These are phyloP conservation scores for Drosophila acutilabella DNA, from an alignment of 2,888 invertebrate genomes.

Conservation along the genomic window DNA sequence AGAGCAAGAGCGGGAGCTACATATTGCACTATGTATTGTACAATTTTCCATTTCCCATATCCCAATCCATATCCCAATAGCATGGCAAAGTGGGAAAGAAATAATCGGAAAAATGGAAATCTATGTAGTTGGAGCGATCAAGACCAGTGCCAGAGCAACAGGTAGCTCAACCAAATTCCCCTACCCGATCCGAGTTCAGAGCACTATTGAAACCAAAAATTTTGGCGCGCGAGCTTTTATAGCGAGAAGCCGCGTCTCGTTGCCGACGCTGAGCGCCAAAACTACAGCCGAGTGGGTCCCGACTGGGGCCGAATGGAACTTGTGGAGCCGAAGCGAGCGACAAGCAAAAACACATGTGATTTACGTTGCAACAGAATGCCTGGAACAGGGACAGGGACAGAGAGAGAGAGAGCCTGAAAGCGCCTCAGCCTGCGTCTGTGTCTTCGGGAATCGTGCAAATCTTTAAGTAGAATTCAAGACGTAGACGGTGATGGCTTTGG, in stretches of 20 bases:
- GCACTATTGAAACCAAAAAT: conserved; percentile 61
- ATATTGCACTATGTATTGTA: conserved; percentile 31
- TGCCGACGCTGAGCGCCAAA: conserved; percentile 51
- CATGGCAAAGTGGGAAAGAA: conserved; percentile 40
- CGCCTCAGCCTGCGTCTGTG: conserved; percentile 32
- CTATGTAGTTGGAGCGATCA: conserved; percentile 56
- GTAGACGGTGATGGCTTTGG: conserved; percentile 34
- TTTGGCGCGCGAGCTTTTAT: conserved; percentile 84
- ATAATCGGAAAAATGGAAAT: conserved; percentile 54
- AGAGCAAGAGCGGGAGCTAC: conserved; percentile 30
- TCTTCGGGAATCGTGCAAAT: conserved; percentile 51
- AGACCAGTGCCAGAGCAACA: conserved; percentile 56
- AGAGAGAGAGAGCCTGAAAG: conserved; percentile 29
- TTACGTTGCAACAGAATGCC: conserved; percentile 52
- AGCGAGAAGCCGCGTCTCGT: conserved; percentile 58
- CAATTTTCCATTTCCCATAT: conserved; percentile 52
- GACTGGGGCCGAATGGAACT: conserved; percentile 48
- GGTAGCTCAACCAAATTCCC: conserved; percentile 59
- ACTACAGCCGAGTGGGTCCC: conserved; percentile 57
- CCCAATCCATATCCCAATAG: conserved; percentile 36
- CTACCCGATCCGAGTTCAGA: conserved; percentile 49
- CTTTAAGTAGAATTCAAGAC: conserved; percentile 71
- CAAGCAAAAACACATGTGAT: conserved; percentile 60
- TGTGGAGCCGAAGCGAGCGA: conserved; percentile 32
- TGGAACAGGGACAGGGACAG: conserved; percentile 1